Conservation (phyloP, 2,797 vertebrate genomes). For the Pseudochromis fuscus region DNA sequence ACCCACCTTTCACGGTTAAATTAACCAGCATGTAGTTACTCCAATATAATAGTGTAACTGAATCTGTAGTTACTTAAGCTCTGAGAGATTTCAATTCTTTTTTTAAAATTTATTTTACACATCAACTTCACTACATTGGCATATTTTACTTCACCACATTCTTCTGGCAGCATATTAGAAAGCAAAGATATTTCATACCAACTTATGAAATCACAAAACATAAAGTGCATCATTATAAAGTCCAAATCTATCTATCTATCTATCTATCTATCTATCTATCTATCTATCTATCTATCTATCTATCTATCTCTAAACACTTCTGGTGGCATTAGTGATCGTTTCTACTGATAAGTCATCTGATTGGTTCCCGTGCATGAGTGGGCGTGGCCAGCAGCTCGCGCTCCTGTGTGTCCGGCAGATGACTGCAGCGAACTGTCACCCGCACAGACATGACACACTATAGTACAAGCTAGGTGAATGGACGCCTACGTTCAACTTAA, state of each 20-base stretch:
- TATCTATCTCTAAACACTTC: not conserved
- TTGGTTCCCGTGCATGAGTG: not conserved
- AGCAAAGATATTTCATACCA: not conserved
- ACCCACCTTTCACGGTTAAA: too few species aligned
- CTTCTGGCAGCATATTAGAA: not conserved
- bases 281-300: constrained; percentile 9
- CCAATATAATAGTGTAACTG: too few species aligned
- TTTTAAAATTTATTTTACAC: not conserved
- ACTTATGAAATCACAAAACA: not conserved
- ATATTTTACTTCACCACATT: not conserved
- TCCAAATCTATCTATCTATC: too few species aligned
- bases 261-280: not conserved
- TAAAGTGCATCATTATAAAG: not conserved
- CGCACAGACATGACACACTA: not conserved
- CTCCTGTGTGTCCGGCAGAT: not conserved
- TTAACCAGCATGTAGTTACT: too few species aligned
- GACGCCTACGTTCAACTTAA: not conserved
- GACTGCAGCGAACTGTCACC: not conserved
- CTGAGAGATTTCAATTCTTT: too few species aligned
- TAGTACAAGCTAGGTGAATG: fast-evolving
- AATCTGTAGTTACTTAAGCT: too few species aligned
- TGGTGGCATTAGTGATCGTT: not conserved
- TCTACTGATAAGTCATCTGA: not conserved
- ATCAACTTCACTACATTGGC: not conserved
- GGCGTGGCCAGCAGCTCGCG: constrained; percentile 32